Percentiles rank a stretch among this genome's conserved stretches.
Evolutionary conservation across 2,797 vertebrate genomes (phyloP).

Genomic region (Peromyscus attwateri): DNA sequence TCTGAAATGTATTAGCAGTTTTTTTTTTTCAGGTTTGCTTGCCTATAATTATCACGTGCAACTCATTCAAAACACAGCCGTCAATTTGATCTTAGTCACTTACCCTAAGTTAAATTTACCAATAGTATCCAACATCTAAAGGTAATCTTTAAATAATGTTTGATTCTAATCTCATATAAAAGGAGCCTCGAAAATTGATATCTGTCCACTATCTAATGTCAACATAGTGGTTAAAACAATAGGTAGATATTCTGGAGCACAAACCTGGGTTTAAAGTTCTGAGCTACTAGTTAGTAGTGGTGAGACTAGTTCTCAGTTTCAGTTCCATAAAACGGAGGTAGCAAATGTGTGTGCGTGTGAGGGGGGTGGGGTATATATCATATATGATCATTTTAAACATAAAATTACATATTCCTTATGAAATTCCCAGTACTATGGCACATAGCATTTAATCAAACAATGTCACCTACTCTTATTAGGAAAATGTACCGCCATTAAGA

Average conservation of each 20-base stretch:
- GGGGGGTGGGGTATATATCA: no score
- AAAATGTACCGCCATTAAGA: conserved; percentile 25
- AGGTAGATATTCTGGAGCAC: background rate
- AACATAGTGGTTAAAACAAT: conserved; percentile 13
- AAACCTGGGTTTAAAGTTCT: conserved; percentile 37
- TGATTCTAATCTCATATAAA: conserved; percentile 4
- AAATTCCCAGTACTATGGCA: background rate
- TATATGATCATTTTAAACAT: conserved; percentile 11
- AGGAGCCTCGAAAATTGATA: background rate
- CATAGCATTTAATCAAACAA: background rate
- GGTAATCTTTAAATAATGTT: background rate
- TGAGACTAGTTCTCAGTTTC: background rate
- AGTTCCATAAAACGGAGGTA: conserved; percentile 38
- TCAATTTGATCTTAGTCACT: conserved; percentile 26
- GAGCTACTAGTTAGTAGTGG: background rate
- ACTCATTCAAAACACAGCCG: background rate
- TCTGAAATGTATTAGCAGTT: background rate
- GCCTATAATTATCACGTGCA: background rate
- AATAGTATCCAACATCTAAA: background rate
- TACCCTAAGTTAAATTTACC: background rate
- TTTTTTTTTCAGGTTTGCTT: background rate
- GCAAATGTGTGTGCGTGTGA: background rate
- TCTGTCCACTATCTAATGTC: background rate
- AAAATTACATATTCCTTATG: background rate
- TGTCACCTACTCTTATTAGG: conserved; percentile 19